These are phyloP conservation scores for Varroa destructor DNA, from an alignment of 1,140 invertebrate species.

Conservation along the genomic window DNA sequence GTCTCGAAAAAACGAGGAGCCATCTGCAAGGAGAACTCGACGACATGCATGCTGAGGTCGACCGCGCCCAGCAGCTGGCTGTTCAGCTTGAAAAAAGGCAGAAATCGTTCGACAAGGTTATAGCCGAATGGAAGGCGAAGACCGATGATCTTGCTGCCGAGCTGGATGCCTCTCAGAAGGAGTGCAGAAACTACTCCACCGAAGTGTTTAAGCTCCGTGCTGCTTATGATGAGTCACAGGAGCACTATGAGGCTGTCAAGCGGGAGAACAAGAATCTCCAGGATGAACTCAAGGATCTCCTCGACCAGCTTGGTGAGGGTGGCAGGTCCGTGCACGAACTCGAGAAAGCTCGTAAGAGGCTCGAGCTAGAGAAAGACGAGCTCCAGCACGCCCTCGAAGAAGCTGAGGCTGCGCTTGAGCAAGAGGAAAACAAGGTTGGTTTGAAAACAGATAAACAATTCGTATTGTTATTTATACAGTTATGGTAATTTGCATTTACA, in stretches of 20 bases:
- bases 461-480: no score
- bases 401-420: constrained; percentile 47
- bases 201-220: constrained; percentile 44
- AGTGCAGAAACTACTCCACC: constrained; percentile 44
- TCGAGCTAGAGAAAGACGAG: constrained; percentile 49
- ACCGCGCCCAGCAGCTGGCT: constrained; percentile 51
- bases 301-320: constrained; percentile 46
- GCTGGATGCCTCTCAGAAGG: constrained; percentile 45
- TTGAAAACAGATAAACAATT: no score
- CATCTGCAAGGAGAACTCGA: constrained; percentile 46
- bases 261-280: constrained; percentile 47
- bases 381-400: constrained; percentile 47
- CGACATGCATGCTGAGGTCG: constrained; percentile 89
- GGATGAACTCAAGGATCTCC: constrained; percentile 46
- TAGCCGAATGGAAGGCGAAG: constrained; percentile 47
- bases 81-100: constrained; percentile 47
- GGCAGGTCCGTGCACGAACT: constrained; percentile 44
- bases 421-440: constrained; percentile 39
- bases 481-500: no score
- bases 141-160: constrained; percentile 44
- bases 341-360: constrained; percentile 44
- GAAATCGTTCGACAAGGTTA: constrained; percentile 45
- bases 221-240: constrained; percentile 43
- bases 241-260: constrained; percentile 44
- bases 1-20: constrained; percentile 83